Evolutionary conservation across 1,140 invertebrate genomes (phyloP), one percentile per base, ranked within the genome.

Genomic region (Drusus annulatus): DNA sequence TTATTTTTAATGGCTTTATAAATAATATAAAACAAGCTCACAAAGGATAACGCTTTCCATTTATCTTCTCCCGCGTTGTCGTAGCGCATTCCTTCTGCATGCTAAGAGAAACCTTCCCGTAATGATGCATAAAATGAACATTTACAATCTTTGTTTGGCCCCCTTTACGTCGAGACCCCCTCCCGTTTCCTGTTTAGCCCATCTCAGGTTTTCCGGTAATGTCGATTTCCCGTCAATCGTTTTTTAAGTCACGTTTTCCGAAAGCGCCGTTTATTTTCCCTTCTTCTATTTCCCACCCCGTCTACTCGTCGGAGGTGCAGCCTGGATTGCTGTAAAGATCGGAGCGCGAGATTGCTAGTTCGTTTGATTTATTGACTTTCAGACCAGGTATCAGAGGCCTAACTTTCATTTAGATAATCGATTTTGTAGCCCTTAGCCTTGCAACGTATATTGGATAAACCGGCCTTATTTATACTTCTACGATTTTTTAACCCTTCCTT

Each of bases 311-410:
- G n/a, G 36, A 19, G 68, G 54, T 56, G 77, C 36, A 80, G 68
- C 15, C n/a, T 21, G 21, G 69, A 68, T 51, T 21, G 73, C 71
- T 54, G 21, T 28, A 60, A 63, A 80, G 80, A 81, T 81, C 52
- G 58, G n/a, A 52, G 17, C 62, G 51, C 60, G 54, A 82, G 77
- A 82, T 82, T 82, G 81, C 76, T 73, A 51, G 31, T 31, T 58
- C 77, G 52, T 79, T 56, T 82, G 81, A 82, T 82, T 82, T 82
- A 82, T 82, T 75, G 78, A 63, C 77, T 60, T 78, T 73, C 73
- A 17, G 10, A 56, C 5, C 36, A 74, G 69, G 52, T 74, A 74
- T 52, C 69, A 56, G 50, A 63, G 36, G 65, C 65, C 65, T 6
- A 10, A 45, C 56, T 73, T 73, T 74, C 69, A 74, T 74, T 74